These are phyloP conservation scores for Flexamia atlantica DNA, from an alignment of 2,888 invertebrate genomes.

Conservation along the genomic window DNA sequence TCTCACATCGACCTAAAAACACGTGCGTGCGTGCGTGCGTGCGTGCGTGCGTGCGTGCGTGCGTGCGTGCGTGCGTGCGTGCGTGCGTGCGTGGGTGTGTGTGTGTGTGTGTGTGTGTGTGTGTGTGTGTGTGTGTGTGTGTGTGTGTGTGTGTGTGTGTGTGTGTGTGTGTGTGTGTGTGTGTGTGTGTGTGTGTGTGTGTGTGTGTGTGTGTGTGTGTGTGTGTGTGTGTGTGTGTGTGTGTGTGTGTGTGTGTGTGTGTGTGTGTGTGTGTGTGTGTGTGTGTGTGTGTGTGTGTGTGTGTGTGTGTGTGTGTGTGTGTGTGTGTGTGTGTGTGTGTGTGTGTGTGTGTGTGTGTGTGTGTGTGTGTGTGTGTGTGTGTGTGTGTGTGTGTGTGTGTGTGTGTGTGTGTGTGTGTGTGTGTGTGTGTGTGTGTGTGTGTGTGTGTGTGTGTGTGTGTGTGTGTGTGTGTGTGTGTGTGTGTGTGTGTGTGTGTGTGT, in stretches of 20 bases:
- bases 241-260: slow-evolving; percentile 35
- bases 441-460: slow-evolving; percentile 59
- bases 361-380: slow-evolving; percentile 57
- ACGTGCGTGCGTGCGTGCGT: too few species aligned
- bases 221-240: too few species aligned
- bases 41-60: too few species aligned
- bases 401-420: slow-evolving; percentile 54
- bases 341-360: slow-evolving; percentile 59
- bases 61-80: too few species aligned
- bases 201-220: too few species aligned
- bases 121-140: too few species aligned
- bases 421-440: slow-evolving; percentile 58
- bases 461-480: slow-evolving; percentile 59
- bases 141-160: too few species aligned
- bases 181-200: background rate
- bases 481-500: slow-evolving; percentile 59
- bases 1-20: too few species aligned
- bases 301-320: slow-evolving; percentile 59
- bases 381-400: slow-evolving; percentile 47
- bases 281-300: slow-evolving; percentile 58
- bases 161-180: too few species aligned
- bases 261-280: slow-evolving; percentile 54
- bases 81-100: too few species aligned
- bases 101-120: too few species aligned
- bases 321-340: slow-evolving; percentile 59